Percentiles rank a stretch among this genome's conserved stretches.
Evolutionary conservation across 2,113 vertebrate species (phyloP).

Genomic region (Leptosomus discolor): DNA sequence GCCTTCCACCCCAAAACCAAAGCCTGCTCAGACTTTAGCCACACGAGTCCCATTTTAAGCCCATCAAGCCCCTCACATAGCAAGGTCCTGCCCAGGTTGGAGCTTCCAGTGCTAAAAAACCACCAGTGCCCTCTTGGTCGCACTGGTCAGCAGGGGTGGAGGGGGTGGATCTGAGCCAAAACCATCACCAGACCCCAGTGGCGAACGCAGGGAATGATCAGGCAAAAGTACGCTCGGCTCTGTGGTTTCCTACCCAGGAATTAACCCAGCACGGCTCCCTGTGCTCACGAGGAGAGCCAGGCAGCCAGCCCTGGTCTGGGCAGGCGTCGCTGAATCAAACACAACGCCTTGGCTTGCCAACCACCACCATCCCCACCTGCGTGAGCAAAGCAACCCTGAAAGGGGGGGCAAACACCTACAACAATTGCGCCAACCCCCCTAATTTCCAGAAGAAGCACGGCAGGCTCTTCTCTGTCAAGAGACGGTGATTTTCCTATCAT

Average conservation of each 20-base stretch:
- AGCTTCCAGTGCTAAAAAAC: not conserved
- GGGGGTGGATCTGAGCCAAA: not conserved
- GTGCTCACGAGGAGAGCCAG: not conserved
- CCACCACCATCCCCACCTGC: not conserved
- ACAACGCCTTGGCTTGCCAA: not conserved
- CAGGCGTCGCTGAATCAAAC: not conserved
- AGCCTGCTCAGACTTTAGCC: not conserved
- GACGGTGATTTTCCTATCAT: not conserved
- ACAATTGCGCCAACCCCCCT: fast-evolving
- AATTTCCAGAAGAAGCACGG: not conserved
- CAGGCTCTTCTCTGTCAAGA: not conserved
- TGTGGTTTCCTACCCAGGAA: not conserved
- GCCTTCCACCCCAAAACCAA: not conserved
- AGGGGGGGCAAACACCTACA: not conserved
- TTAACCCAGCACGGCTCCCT: not conserved
- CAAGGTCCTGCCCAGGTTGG: not conserved
- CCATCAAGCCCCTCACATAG: not conserved
- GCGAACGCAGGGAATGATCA: fast-evolving
- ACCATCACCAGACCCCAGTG: fast-evolving
- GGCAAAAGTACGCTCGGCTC: fast-evolving
- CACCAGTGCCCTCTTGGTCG: fast-evolving
- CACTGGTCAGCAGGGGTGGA: fast-evolving
- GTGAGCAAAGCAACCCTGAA: not conserved
- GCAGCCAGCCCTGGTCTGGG: not conserved
- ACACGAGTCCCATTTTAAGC: fast-evolving